Evolutionary conservation across 2,888 invertebrate genomes (phyloP), one percentile per base, ranked within the genome.

Genomic region (Dorcus parallelipipedus): DNA sequence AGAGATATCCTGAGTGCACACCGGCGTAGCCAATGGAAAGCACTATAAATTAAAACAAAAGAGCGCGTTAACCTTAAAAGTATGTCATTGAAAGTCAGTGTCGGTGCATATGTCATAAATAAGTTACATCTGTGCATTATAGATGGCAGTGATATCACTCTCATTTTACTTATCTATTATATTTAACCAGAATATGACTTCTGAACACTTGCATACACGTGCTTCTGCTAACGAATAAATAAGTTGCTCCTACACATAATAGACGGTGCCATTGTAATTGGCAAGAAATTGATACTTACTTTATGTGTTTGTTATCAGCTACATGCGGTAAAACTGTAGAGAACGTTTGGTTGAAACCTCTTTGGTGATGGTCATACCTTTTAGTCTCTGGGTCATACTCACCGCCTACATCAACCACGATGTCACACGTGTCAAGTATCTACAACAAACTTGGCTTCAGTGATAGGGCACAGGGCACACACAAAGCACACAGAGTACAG

Each of bases 311-410:
- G 49, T 84, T 80, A 54, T 82, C 80, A 0, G 81, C 82, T 42
- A 86, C 67, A 58, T 86, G 85, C 0, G 88, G 87, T 5, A 80
- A 78, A 9, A 93, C 69, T 0, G 84, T 80, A 60, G 86, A 86
- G 42, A 92, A 78, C 0, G 89, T 87, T 48, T 88, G 85, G 43
- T 79, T 78, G 69, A 93, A 93, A 14, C 83, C 83, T 57, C 86
- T 84, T 79, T 99, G 98, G 76, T 99, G 99, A 77, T 99, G 99
- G 76, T 99, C 99, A 77, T 91, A 99, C 61, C 90, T 82, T 61
- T 88, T 84, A 58, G 76, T 86, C 0, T 80, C 79, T 54, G 89
- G 90, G 76, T 97, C 86, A 76, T 91, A 99, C 10, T 84, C 84
- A 1, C 87, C 90, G 3, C 98, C 98, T 3, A 98, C 97, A 80